A percentile compares a stretch with the other conserved stretches of the same genome.
Conservation (phyloP, 2,113 vertebrate species). For the Phalacrocorax brasilianus region DNA sequence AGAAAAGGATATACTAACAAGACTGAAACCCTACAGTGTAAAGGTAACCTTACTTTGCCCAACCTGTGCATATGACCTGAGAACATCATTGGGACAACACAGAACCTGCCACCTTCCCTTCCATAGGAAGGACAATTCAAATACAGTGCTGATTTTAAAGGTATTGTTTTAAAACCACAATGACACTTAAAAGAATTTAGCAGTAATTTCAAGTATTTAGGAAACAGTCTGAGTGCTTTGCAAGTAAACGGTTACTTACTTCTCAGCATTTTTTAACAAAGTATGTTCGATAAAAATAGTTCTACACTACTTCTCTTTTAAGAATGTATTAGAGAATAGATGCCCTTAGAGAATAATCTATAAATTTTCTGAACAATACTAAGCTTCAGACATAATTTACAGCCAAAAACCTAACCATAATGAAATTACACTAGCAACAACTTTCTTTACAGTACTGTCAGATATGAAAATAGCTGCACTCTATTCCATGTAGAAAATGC, state of each 20-base stretch:
- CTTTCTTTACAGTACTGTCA: not conserved
- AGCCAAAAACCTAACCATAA: not conserved
- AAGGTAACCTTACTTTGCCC: not conserved
- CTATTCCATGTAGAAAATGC: not conserved
- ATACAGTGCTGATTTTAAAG: not conserved
- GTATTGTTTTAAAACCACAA: not conserved
- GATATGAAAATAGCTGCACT: not conserved
- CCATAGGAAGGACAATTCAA: not conserved
- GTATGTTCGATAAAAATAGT: not conserved
- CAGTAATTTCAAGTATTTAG: not conserved
- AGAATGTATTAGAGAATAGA: not conserved
- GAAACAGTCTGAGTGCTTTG: not conserved
- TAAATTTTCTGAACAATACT: not conserved
- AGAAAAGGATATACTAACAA: not conserved
- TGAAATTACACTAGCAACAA: not conserved
- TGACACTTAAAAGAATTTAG: not conserved
- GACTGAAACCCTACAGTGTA: not conserved
- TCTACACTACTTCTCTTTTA: not conserved
- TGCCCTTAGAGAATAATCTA: not conserved
- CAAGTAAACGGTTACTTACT: not conserved
- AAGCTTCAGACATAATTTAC: not conserved
- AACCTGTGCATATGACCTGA: not conserved
- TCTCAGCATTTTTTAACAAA: not conserved
- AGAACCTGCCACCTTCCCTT: not conserved
- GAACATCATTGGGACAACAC: not conserved